Percentiles rank a stretch among this genome's conserved stretches.
Conservation (phyloP, 2,797 vertebrate species). For the Yasuhikotakia modesta region DNA sequence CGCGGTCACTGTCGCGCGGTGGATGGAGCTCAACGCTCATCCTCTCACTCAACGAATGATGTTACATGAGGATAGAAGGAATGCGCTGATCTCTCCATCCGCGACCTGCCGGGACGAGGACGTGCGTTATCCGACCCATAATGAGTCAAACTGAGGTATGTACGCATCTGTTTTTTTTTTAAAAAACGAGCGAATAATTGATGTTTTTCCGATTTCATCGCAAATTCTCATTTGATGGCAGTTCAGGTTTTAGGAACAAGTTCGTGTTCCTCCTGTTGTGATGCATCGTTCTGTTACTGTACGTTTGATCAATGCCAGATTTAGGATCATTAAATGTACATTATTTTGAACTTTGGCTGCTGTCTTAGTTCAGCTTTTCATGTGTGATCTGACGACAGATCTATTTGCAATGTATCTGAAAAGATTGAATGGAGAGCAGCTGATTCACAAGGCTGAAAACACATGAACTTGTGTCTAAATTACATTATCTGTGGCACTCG, state of each 20-base stretch:
- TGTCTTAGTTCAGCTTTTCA: not conserved
- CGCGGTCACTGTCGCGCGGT: not conserved
- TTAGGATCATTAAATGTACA: not conserved
- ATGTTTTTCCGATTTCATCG: not conserved
- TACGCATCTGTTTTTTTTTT: slow-evolving; percentile 12
- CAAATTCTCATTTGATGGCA: not conserved
- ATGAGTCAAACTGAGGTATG: slow-evolving; percentile 65
- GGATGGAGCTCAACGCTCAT: slow-evolving; percentile 12
- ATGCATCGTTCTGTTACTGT: not conserved
- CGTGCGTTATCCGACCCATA: slow-evolving; percentile 12
- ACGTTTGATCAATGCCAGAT: not conserved
- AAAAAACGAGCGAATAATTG: too few species aligned
- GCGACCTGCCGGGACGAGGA: slow-evolving; percentile 2
- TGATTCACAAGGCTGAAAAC: slow-evolving; percentile 41
- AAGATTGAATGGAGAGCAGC: slow-evolving; percentile 9
- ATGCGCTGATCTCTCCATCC: slow-evolving; percentile 51
- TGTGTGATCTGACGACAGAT: not conserved
- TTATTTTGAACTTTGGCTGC: not conserved
- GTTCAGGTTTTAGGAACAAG: not conserved
- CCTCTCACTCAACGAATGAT: slow-evolving; percentile 22
- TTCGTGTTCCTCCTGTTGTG: too few species aligned
- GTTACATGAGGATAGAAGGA: slow-evolving; percentile 41
- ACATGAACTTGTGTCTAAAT: slow-evolving; percentile 14
- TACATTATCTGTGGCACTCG: not conserved
- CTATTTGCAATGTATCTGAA: not conserved